Evolutionary conservation across 2,797 vertebrate genomes (phyloP).

Genomic region (Cercopithecus neglectus): DNA sequence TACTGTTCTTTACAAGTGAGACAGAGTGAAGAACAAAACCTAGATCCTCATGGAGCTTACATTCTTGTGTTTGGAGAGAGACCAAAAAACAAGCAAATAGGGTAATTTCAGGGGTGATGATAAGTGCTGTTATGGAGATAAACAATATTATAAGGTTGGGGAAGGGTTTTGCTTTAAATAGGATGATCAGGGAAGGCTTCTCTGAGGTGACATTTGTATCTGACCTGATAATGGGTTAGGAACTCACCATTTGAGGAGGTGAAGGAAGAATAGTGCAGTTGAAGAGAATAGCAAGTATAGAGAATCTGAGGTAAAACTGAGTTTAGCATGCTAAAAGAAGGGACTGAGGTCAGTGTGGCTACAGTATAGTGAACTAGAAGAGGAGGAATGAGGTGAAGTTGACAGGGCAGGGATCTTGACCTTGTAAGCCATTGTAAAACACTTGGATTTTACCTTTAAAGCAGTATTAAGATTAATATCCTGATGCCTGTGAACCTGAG

Average conservation of each 20-base stretch:
- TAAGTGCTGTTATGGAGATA: constrained; percentile 18
- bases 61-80: constrained; percentile 40
- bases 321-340: constrained; percentile 22
- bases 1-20: neutral
- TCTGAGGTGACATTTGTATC: constrained; percentile 14
- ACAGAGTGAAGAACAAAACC: neutral
- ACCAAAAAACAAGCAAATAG: neutral
- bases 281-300: neutral
- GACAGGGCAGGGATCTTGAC: neutral
- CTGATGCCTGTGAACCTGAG: neutral
- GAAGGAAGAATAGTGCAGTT: constrained; percentile 7
- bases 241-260: neutral
- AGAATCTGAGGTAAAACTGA: neutral
- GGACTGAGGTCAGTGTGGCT: neutral
- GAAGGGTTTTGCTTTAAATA: neutral
- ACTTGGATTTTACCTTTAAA: constrained; percentile 31
- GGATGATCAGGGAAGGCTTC: neutral
- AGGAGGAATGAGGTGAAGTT: neutral
- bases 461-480: neutral
- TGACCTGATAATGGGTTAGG: neutral
- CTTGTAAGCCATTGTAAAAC: neutral
- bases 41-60: neutral
- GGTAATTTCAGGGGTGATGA: constrained; percentile 34
- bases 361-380: neutral
- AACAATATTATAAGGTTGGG: neutral